These are phyloP conservation scores for Melipona quadrifasciata DNA, from an alignment of 1,140 invertebrate species.

Conservation along the genomic window DNA sequence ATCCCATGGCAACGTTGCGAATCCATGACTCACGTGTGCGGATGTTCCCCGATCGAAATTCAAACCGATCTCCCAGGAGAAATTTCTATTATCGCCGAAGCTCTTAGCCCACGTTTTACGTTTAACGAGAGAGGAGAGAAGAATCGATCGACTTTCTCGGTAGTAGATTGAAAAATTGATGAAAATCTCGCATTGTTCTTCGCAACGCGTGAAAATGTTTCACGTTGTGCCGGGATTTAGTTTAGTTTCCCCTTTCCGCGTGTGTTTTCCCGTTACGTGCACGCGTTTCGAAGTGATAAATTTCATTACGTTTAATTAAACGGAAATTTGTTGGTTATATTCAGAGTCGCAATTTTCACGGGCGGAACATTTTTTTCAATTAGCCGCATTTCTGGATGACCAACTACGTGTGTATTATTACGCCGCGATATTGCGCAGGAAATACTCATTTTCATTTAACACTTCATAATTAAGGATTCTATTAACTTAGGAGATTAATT, in stretches of 20 bases:
- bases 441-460: too few relatives aligned
- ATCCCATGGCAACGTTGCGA: constrained; percentile 11
- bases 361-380: neutral
- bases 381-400: too few relatives aligned
- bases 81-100: neutral
- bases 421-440: neutral
- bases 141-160: neutral
- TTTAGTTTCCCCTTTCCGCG: neutral
- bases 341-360: neutral
- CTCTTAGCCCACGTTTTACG: neutral
- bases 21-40: constrained; percentile 24
- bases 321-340: too few relatives aligned
- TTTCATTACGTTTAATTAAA: neutral
- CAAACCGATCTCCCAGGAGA: constrained; percentile 13
- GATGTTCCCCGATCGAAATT: constrained; percentile 35
- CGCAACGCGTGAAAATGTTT: neutral
- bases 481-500: neutral
- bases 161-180: neutral
- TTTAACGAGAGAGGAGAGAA: constrained; percentile 20
- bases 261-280: neutral
- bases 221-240: neutral
- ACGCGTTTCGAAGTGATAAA: neutral
- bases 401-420: too few relatives aligned
- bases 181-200: neutral
- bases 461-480: neutral